Conservation (phyloP, 2,797 vertebrate species). For the Steatocranus sp. region DNA sequence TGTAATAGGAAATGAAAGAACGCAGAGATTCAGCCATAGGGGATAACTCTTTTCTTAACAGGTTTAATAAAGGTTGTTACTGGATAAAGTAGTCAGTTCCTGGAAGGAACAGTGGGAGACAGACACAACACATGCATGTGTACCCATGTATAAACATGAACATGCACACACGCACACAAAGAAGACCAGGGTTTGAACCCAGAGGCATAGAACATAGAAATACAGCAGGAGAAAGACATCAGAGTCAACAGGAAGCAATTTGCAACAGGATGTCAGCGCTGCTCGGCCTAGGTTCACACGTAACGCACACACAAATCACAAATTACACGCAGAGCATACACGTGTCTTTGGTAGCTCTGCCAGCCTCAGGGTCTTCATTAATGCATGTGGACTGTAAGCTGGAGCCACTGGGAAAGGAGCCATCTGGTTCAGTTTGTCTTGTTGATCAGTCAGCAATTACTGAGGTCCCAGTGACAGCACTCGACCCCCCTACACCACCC, state of each 20-base stretch:
- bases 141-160: neutral
- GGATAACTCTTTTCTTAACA: constrained; percentile 6
- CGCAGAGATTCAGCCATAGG: constrained; percentile 9
- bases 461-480: constrained; percentile 51
- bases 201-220: neutral
- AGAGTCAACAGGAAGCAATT: constrained; percentile 68
- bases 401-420: constrained; percentile 45
- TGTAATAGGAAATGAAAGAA: constrained; percentile 23
- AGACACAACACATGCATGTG: constrained; percentile 15
- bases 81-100: constrained; percentile 35
- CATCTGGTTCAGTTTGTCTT: constrained; percentile 72
- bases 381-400: constrained; percentile 41
- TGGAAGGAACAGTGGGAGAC: constrained; percentile 58
- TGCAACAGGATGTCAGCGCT: constrained; percentile 58
- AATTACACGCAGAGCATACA: constrained; percentile 4
- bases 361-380: constrained; percentile 61
- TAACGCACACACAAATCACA: neutral
- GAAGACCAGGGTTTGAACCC: neutral
- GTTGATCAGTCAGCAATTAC: constrained; percentile 54
- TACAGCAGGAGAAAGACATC: constrained; percentile 29
- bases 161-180: neutral
- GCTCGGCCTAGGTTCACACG: constrained; percentile 11
- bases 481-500: neutral
- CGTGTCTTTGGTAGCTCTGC: constrained; percentile 33
- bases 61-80: constrained; percentile 55